Evolutionary conservation across 2,888 invertebrate species (phyloP).

Genomic region (Acanthosepion lycidas): DNA sequence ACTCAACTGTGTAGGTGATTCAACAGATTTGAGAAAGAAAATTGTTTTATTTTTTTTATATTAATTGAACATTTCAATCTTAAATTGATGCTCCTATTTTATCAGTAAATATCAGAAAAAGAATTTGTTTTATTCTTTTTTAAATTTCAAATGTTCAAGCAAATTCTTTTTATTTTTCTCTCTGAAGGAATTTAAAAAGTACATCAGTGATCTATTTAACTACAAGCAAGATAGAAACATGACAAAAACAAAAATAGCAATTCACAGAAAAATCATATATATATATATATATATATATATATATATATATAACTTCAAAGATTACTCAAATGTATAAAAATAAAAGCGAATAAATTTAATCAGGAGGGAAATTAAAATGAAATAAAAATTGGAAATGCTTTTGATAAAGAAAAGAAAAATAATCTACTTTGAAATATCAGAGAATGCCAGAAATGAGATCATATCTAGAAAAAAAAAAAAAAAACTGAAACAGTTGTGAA

Average conservation of each 20-base stretch:
- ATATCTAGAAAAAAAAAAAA: background rate
- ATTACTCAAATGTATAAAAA: background rate
- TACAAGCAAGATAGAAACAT: background rate
- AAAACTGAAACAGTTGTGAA: background rate
- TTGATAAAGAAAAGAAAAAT: background rate
- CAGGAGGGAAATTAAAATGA: background rate
- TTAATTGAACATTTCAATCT: constrained; percentile 4
- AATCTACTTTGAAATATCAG: background rate
- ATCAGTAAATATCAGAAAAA: background rate
- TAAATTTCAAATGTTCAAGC: background rate
- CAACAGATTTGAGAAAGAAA: background rate
- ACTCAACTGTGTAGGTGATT: background rate
- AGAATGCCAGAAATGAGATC: background rate
- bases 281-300: background rate
- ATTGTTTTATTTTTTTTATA: background rate
- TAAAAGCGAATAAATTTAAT: background rate
- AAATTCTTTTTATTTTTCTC: background rate
- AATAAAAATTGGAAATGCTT: background rate
- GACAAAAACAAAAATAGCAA: background rate
- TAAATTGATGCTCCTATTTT: background rate
- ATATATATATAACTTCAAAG: background rate
- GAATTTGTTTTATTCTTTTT: background rate
- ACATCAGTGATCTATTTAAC: background rate
- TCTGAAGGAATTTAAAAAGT: background rate
- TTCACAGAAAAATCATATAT: background rate